Percentiles rank a stretch among this genome's conserved stretches.
Evolutionary conservation across 2,113 vertebrate genomes (phyloP).

Genomic region (Sphaerodactylus townsendi): DNA sequence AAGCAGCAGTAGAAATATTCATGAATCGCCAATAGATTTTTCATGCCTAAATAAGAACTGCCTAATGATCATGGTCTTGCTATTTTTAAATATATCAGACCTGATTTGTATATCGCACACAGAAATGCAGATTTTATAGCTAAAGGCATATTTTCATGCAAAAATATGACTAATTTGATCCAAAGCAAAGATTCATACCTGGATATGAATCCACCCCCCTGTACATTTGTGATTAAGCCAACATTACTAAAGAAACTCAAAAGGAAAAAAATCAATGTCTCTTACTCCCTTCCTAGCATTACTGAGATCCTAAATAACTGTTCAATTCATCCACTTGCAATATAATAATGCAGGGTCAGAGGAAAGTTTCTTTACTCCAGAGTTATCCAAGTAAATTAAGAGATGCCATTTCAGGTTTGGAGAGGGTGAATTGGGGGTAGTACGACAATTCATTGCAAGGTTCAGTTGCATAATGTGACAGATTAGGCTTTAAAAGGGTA

Average conservation of each 20-base stretch:
- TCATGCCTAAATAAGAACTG: background rate
- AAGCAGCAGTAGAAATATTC: background rate
- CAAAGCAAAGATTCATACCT: conserved; percentile 43
- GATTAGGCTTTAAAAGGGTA: no score
- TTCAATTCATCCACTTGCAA: background rate
- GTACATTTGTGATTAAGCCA: conserved; percentile 42
- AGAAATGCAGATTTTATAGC: background rate
- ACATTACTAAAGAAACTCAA: conserved; percentile 15
- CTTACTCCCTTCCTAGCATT: background rate
- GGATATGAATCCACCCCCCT: no score
- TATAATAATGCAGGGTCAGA: background rate
- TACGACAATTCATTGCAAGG: background rate
- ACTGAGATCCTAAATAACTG: background rate
- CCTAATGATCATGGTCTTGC: background rate
- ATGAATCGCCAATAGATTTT: background rate
- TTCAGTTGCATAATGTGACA: background rate
- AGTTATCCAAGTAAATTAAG: background rate
- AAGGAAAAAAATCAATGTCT: background rate
- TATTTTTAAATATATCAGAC: conserved; percentile 14
- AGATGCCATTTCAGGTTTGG: background rate
- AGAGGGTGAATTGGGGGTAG: background rate
- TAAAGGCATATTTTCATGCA: conserved; percentile 1
- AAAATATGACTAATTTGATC: conserved; percentile 47
- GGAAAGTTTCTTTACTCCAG: background rate
- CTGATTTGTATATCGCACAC: background rate